Evolutionary conservation across 2,797 vertebrate genomes (phyloP).

Genomic region (Tragelaphus oryx): DNA sequence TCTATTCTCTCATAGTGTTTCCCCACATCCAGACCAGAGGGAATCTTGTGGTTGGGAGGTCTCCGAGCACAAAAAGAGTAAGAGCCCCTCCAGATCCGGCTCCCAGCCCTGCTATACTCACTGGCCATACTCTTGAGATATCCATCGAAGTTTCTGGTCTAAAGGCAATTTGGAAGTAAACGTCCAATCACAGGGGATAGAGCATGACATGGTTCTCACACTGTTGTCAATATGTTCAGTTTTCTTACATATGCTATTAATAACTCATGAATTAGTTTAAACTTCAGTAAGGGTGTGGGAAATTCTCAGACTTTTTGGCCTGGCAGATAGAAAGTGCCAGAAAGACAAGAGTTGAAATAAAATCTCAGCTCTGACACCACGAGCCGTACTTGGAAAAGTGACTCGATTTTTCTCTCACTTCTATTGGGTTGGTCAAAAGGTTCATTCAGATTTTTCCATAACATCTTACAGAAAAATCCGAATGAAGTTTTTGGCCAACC

Average conservation of each 20-base stretch:
- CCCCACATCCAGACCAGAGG: background rate
- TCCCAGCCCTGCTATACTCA: background rate
- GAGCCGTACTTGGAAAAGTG: background rate
- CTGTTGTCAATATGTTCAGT: background rate
- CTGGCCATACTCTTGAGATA: background rate
- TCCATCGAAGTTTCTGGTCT: background rate
- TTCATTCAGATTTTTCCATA: background rate
- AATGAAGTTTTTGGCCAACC: background rate
- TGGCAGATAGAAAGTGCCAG: background rate
- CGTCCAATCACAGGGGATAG: background rate
- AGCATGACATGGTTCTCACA: rapidly evolving
- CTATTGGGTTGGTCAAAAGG: background rate
- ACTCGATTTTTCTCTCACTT: background rate
- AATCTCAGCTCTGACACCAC: background rate
- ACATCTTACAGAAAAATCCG: background rate
- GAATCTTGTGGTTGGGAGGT: background rate
- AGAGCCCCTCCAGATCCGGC: background rate
- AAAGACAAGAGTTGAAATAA: background rate
- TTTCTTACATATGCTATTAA: background rate
- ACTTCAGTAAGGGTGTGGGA: background rate
- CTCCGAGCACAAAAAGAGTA: background rate
- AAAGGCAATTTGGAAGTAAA: background rate
- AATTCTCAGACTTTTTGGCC: background rate
- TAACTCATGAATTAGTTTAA: background rate
- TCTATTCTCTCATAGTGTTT: background rate